Evolutionary conservation across 2,113 vertebrate species (phyloP).

Genomic region (Climacteris rufus): DNA sequence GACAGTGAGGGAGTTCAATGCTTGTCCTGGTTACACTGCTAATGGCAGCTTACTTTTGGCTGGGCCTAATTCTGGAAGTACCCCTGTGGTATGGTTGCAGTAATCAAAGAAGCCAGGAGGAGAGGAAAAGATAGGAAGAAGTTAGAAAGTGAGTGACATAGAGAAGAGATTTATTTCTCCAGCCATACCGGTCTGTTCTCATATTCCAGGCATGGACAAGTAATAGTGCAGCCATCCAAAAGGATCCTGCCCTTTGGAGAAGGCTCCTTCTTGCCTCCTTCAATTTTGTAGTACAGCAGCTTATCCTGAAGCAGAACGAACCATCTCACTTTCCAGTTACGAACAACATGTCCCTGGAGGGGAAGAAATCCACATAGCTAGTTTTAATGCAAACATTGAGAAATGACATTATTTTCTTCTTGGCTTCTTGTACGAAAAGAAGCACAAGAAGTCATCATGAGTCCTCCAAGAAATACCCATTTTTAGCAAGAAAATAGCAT

Average conservation of each 20-base stretch:
- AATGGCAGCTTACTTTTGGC: background rate
- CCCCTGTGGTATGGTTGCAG: background rate
- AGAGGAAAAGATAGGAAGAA: background rate
- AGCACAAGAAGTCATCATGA: background rate
- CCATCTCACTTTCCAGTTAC: slow-evolving; percentile 95
- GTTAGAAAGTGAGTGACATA: background rate
- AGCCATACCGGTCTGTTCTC: slow-evolving; percentile 85
- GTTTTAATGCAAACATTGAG: background rate
- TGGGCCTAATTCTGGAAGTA: background rate
- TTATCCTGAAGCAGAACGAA: slow-evolving; percentile 86
- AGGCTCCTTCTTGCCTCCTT: slow-evolving; percentile 80
- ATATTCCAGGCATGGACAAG: slow-evolving; percentile 88
- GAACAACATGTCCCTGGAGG: slow-evolving; percentile 89
- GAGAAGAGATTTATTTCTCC: background rate
- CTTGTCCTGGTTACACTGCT: background rate
- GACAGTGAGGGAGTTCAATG: background rate
- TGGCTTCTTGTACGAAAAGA: background rate
- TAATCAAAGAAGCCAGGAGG: background rate
- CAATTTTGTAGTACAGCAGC: slow-evolving; percentile 90
- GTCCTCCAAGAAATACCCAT: background rate
- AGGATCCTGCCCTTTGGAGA: slow-evolving; percentile 84
- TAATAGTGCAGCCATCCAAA: slow-evolving; percentile 83
- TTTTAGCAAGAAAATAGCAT: background rate
- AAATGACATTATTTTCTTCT: background rate
- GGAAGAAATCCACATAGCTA: background rate